These are phyloP conservation scores for Stigmatopora nigra DNA, from an alignment of 2,113 vertebrate genomes.

Conservation along the genomic window DNA sequence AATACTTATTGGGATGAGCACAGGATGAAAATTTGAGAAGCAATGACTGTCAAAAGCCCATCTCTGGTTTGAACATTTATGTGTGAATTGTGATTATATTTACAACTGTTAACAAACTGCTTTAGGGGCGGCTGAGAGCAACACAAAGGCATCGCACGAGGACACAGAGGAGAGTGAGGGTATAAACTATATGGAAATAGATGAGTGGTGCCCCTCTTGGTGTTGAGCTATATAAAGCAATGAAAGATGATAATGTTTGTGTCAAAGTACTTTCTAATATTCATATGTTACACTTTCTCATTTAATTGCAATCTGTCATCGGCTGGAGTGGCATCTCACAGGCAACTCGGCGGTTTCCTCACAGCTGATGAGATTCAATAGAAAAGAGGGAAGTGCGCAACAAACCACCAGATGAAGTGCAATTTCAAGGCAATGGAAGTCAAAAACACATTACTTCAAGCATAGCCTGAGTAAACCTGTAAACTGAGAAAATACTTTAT, in stretches of 20 bases:
- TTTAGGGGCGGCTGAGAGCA: constrained; percentile 26
- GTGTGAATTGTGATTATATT: constrained; percentile 34
- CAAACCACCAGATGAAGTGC: constrained; percentile 52
- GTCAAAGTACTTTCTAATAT: constrained; percentile 64
- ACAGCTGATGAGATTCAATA: constrained; percentile 61
- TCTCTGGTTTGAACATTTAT: constrained; percentile 20
- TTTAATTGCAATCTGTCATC: constrained; percentile 71
- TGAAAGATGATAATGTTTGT: constrained; percentile 65
- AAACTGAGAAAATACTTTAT: constrained; percentile 38
- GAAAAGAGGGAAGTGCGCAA: constrained; percentile 27
- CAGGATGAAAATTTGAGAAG: constrained; percentile 25
- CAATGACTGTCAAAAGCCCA: constrained; percentile 38
- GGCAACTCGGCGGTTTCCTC: constrained; percentile 52
- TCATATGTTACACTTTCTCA: constrained; percentile 64
- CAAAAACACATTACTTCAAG: constrained; percentile 59
- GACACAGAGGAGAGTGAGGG: constrained; percentile 14
- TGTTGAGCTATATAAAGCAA: constrained; percentile 58
- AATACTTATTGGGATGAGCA: constrained; percentile 26
- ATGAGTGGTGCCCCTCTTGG: constrained; percentile 39
- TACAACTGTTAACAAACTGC: constrained; percentile 54
- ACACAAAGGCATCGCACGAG: constrained; percentile 20
- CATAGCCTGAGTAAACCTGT: constrained; percentile 48
- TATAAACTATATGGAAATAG: constrained; percentile 53
- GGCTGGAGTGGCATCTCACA: constrained; percentile 57
- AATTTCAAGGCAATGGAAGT: constrained; percentile 63